A percentile compares a stretch with the other conserved stretches of the same genome.
phyloP scores from a whole-genome alignment of 1,140 invertebrate species.

The Drosophila ohnishii region DNA sequence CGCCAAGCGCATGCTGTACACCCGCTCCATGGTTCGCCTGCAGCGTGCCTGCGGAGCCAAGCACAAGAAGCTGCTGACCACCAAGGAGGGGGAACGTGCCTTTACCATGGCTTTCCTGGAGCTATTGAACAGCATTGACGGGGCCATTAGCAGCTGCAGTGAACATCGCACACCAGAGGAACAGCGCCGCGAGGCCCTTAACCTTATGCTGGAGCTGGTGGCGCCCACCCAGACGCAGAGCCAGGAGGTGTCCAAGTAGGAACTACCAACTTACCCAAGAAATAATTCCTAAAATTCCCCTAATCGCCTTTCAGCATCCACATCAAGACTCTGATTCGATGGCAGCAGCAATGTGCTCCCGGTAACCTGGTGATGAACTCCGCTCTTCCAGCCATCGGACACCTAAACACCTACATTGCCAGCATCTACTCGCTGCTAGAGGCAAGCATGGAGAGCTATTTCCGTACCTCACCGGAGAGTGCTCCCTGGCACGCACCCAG shows the following conservation, averaged over 20 bases:
- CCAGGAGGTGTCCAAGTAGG: slow-evolving; percentile 75
- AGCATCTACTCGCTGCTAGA: slow-evolving; percentile 71
- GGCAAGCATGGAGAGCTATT: slow-evolving; percentile 71
- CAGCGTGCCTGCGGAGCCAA: slow-evolving; percentile 68
- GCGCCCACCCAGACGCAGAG: slow-evolving; percentile 72
- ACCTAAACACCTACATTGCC: slow-evolving; percentile 67
- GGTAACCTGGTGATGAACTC: slow-evolving; percentile 72
- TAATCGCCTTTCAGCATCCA: slow-evolving; percentile 47
- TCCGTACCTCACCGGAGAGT: slow-evolving; percentile 56
- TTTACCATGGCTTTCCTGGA: slow-evolving; percentile 64
- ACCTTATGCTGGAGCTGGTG: slow-evolving; percentile 75
- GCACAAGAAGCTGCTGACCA: slow-evolving; percentile 67
- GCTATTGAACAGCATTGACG: slow-evolving; percentile 64
- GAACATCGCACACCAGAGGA: slow-evolving; percentile 58
- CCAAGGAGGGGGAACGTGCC: slow-evolving; percentile 68
- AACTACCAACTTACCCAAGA: not conserved
- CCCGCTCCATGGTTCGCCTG: slow-evolving; percentile 63
- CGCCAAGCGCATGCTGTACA: slow-evolving; percentile 75
- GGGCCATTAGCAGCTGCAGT: slow-evolving; percentile 43
- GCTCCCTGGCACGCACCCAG: slow-evolving; percentile 68
- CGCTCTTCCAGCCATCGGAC: slow-evolving; percentile 70
- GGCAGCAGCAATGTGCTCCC: slow-evolving; percentile 61
- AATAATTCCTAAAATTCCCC: fast-evolving
- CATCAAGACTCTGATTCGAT: slow-evolving; percentile 65
- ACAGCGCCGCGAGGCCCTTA: slow-evolving; percentile 71